Base-by-base conservation (phyloP, 2,797 vertebrate genomes). In the Pipistrellus nathusii region DNA sequence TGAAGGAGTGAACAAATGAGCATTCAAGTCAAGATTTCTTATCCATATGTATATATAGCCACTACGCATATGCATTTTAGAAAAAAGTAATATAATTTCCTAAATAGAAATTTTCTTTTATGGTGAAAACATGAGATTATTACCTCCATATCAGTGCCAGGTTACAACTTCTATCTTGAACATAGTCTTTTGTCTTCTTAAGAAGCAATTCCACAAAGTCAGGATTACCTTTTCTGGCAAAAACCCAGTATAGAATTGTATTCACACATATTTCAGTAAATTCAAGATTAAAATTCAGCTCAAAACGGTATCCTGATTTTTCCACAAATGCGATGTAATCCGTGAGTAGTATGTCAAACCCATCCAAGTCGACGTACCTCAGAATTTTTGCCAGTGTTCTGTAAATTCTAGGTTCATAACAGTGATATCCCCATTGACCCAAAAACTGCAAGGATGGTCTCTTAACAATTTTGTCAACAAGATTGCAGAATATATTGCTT, bases 221-320 rank as follows among this genome's bases (percentile, higher is more conserved):
- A 59, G 97, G 96, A 51, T 96, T 97, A 57, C 93, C 91, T 93
- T 96, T 97, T 81, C 96, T 96, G 57, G 96, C 96, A 20, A 98
- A 98, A 84, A 98, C 95, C 98, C 97, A 98, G 90, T 98, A 96
- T n/a, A 98, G 96, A 93, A 98, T 97, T 48, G 94, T 97, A 91
- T 98, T 98, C 95, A 97, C 96, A 75, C 96, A 98, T 95, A 97
- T 97, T 69, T 97, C 98, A 64, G 97, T 97, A 88, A 98, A 98
- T 66, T 98, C 97, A 62, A 97, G 84, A 57, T 97, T 96, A 90
- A 97, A 97, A 66, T 94, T 94, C 73, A 78, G 85, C 78, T 97
- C 94, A 1, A 97, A 95, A 38, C 64, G 73, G 27, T 96, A 94
- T 75, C 96, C 92, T 80, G 97, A 97, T 57, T 93, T 96, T 91